Evolutionary conservation across 2,113 vertebrate species (phyloP), one percentile per base, ranked within the genome.

Genomic region (Pycnonotus jocosus): DNA sequence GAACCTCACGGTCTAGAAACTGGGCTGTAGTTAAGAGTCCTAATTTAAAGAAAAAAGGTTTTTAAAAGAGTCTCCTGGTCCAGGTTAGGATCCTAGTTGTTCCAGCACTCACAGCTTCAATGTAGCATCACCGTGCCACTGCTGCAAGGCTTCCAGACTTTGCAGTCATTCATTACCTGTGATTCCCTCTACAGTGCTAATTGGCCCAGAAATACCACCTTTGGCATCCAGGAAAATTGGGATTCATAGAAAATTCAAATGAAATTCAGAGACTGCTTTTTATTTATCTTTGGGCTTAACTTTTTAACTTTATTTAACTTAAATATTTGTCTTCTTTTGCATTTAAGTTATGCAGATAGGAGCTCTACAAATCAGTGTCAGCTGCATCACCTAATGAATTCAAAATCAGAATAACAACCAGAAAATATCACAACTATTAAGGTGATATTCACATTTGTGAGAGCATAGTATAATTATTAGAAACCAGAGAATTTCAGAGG

Each of bases 1-100:
- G 97, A 16, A 81, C 78, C 97, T 99, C 99, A 24, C 85, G 98
- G 95, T 99, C 98, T 96, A 99, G 94, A 88, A 97, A 64, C 13
- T 95, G 88, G 8, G 97, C 94, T 69, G 98, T 98, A 28, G 95
- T 98, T 93, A 99, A 88, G 42, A 98, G 96, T 30, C 99, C 99
- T 99, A 31, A 54, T 89, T 91, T 30, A 83, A 90, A 86, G 48
- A 90, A 64, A 92, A 47, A 70, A 64, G 42, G 19, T 50, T 53
- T 58, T 33, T 5, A 51, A 58, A 53, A 14, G 50, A 5, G 7
- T 28, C 48, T 22, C 69, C 28, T 54, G 23, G 8, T 58, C 8
- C 54, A 73, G 33, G 4, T 82, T 73, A 86, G 22, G 25, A 80
- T 27, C 11, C 20, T 16, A 53, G 16, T 3, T 83, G 8, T 15